Evolutionary conservation across 2,113 vertebrate genomes (phyloP), one percentile per base, ranked within the genome.

Genomic region (Ia io): DNA sequence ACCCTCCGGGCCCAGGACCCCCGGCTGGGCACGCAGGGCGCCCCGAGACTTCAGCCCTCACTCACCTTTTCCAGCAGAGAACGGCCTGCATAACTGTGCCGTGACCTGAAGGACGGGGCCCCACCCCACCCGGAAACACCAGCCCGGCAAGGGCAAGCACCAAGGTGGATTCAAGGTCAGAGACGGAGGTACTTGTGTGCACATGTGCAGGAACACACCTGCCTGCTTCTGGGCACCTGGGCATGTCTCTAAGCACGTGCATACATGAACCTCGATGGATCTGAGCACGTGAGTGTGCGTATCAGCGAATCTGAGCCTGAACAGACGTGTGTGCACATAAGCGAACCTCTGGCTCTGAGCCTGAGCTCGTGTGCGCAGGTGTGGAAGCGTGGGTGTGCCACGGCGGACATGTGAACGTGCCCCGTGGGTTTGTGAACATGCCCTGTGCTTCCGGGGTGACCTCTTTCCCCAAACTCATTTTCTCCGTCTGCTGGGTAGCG

Each of bases 1-100:
- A 3, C 28, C 16, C 30, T 73, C 65, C 2, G 10, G 59, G 73
- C 69, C 76, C 82, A 63, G 65, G 77, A 74, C 11, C n/a, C 5
- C 5, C 0, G 0, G 69, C 74, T 28, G n/a, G 73, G 85, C 51
- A 18, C 69, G 53, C 56, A 77, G 76, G 79, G 40, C 51, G 1
- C 71, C 42, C 35, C 67, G 80, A 14, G 70, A 69, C 23, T 40
- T 67, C 67, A 42, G 65, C 40, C 37, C 77, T 65, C 74, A 97
- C 97, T 97, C 93, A 97, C 96, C 96, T 96, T 82, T 35, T 79
- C 35, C 18, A 49, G 90, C 84, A 65, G 82, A 88, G 53, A 37
- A 61, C 77, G 35, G 61, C 67, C 59, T 51, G 35, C 12, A 56
- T 59, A 37, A 49, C 71, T 25, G 37, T 9, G 37, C 35, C 1